Percentiles rank a stretch among this genome's conserved stretches.
Evolutionary conservation across 1,140 invertebrate genomes (phyloP).

Genomic region (Lordiphosa stackelbergi): DNA sequence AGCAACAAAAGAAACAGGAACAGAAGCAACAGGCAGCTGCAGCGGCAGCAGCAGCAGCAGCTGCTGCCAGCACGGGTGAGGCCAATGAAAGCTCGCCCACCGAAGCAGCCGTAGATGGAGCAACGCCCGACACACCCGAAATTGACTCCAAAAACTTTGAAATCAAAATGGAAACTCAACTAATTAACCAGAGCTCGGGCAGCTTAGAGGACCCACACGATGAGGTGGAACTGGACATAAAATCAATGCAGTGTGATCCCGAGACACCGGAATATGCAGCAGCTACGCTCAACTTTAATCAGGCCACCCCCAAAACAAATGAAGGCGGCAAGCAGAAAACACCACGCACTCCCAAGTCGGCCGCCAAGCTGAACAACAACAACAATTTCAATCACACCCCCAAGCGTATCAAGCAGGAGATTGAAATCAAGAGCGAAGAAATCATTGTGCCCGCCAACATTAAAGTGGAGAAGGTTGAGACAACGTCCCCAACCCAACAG

Average conservation of each 20-base stretch:
- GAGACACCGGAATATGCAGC: constrained; percentile 74
- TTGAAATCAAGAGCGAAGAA: constrained; percentile 74
- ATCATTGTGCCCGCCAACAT: constrained; percentile 71
- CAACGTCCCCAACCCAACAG: constrained; percentile 16
- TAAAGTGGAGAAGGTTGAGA: constrained; percentile 68
- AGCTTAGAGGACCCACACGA: constrained; percentile 53
- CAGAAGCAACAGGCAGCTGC: constrained; percentile 80
- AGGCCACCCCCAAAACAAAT: constrained; percentile 32
- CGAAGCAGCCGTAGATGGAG: constrained; percentile 29
- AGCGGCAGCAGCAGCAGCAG: constrained; percentile 70
- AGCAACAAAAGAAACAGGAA: constrained; percentile 84
- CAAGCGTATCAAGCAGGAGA: constrained; percentile 74
- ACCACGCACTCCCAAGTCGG: constrained; percentile 36
- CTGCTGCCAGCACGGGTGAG: constrained; percentile 33
- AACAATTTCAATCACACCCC: constrained; percentile 58
- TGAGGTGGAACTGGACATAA: constrained; percentile 60
- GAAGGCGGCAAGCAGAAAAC: constrained; percentile 27
- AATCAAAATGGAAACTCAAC: constrained; percentile 62
- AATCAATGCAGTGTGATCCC: constrained; percentile 74
- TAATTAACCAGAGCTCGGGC: constrained; percentile 54
- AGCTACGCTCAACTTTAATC: constrained; percentile 57
- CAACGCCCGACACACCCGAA: constrained; percentile 58
- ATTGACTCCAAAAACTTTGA: constrained; percentile 63
- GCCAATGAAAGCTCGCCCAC: constrained; percentile 58
- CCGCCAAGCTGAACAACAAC: constrained; percentile 55